Conservation (phyloP, 1,140 invertebrate genomes). For the Drosophila kanapiae region DNA sequence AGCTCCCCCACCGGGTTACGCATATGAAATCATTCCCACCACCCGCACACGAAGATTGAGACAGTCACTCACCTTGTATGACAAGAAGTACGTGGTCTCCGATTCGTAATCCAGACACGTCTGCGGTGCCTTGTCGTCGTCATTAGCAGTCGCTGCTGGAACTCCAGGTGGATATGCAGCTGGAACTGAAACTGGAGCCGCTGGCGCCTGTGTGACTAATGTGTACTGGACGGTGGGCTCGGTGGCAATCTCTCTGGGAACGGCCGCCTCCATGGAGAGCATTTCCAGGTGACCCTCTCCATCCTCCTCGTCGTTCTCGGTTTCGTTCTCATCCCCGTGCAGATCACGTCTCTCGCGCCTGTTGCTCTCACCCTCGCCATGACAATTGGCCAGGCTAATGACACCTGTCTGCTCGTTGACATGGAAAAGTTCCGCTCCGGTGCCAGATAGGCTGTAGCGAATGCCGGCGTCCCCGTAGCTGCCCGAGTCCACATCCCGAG, state of each 20-base stretch:
- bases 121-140: slow-evolving; percentile 62
- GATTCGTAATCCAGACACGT: slow-evolving; percentile 95
- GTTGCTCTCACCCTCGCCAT: slow-evolving; percentile 47
- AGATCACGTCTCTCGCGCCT: slow-evolving; percentile 75
- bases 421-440: slow-evolving; percentile 92
- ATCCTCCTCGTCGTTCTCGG: slow-evolving; percentile 13
- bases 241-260: slow-evolving; percentile 66
- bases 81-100: slow-evolving; percentile 92
- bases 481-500: slow-evolving; percentile 92
- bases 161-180: slow-evolving; percentile 29
- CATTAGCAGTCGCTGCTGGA: slow-evolving; percentile 60
- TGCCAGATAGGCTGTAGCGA: slow-evolving; percentile 93
- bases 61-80: slow-evolving; percentile 90
- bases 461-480: slow-evolving; percentile 90
- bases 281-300: slow-evolving; percentile 52
- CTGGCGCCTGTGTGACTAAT: slow-evolving; percentile 69
- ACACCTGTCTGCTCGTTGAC: slow-evolving; percentile 93
- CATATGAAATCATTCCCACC: slow-evolving; percentile 30
- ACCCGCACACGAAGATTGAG: slow-evolving; percentile 33
- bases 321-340: slow-evolving; percentile 50
- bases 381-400: slow-evolving; percentile 93
- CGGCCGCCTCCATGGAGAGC: slow-evolving; percentile 55
- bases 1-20: slow-evolving; percentile 11
- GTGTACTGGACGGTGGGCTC: slow-evolving; percentile 79
- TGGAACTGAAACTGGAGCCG: slow-evolving; percentile 22